phyloP scores from a whole-genome alignment of 1,140 invertebrate genomes.

The Drosophila nasuta region DNA sequence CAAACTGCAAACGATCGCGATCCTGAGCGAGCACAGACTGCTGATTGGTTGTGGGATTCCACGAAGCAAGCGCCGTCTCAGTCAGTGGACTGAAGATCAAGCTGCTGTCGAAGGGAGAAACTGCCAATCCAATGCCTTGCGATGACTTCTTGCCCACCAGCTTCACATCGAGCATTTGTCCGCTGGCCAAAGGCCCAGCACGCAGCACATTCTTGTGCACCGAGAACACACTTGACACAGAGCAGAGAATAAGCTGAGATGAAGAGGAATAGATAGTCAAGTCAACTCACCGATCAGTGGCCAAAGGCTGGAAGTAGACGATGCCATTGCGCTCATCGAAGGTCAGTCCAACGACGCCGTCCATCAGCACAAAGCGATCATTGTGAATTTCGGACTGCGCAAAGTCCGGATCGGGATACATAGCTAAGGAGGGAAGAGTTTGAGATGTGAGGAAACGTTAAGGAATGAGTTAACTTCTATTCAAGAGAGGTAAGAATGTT shows the following conservation, averaged over 20 bases:
- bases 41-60: conserved; percentile 90
- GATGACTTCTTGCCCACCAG: conserved; percentile 92
- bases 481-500: too few relatives aligned
- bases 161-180: conserved; percentile 89
- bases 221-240: conserved; percentile 88
- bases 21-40: conserved; percentile 88
- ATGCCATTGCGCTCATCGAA: conserved; percentile 88
- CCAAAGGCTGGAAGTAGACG: conserved; percentile 92
- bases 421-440: conserved; percentile 82
- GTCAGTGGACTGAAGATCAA: conserved; percentile 90
- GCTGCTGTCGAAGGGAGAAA: conserved; percentile 89
- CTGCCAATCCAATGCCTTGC: conserved; percentile 90
- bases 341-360: conserved; percentile 92
- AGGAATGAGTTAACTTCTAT: too few relatives aligned
- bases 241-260: neutral
- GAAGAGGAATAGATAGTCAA: neutral
- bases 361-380: conserved; percentile 90
- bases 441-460: too few relatives aligned
- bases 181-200: conserved; percentile 89
- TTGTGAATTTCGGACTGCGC: conserved; percentile 88
- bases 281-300: conserved; percentile 88
- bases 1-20: conserved; percentile 90
- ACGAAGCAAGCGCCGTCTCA: conserved; percentile 91
- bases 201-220: conserved; percentile 90
- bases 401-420: conserved; percentile 92